Conservation (phyloP, 2,888 invertebrate species). For the Habroteleia sp. region DNA sequence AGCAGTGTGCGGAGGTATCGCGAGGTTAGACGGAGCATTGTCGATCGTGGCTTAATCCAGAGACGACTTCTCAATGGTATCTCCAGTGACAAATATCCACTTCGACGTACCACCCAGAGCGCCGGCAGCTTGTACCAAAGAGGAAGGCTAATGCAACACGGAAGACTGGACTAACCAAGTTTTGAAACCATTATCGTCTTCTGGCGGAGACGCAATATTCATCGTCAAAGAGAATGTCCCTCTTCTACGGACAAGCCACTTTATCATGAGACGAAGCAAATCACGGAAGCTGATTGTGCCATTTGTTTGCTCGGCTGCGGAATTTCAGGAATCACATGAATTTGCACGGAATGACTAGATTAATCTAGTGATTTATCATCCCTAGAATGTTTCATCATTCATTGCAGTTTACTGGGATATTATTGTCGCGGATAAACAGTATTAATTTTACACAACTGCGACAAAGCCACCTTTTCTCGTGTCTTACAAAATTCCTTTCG, state of each 20-base stretch:
- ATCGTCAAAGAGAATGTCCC: slow-evolving; percentile 39
- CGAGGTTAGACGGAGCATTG: slow-evolving; percentile 18
- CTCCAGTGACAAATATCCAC: slow-evolving; percentile 37
- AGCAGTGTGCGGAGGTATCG: slow-evolving; percentile 11
- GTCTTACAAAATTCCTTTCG: too few relatives aligned
- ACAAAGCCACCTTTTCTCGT: too few relatives aligned
- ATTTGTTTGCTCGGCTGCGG: slow-evolving; percentile 22
- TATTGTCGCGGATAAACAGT: too few relatives aligned
- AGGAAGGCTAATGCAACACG: slow-evolving; percentile 36
- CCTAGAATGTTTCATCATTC: background rate
- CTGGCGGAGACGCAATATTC: slow-evolving; percentile 37
- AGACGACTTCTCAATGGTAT: slow-evolving; percentile 42
- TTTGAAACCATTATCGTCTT: slow-evolving; percentile 47
- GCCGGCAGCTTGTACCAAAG: slow-evolving; percentile 17
- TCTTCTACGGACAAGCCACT: slow-evolving; percentile 18
- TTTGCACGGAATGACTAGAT: slow-evolving; percentile 4
- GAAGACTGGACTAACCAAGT: slow-evolving; percentile 50
- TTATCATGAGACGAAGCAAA: slow-evolving; percentile 27
- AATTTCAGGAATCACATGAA: slow-evolving; percentile 17
- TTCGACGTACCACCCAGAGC: slow-evolving; percentile 33
- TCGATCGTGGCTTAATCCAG: slow-evolving; percentile 32
- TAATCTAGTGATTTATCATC: slow-evolving; percentile 1
- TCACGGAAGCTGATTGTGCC: slow-evolving; percentile 29
- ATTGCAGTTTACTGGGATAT: too few relatives aligned
- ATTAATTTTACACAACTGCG: too few relatives aligned